Percentiles rank a stretch among this genome's conserved stretches.
Conservation (phyloP, 2,113 vertebrate species). For the Sorex araneus region DNA sequence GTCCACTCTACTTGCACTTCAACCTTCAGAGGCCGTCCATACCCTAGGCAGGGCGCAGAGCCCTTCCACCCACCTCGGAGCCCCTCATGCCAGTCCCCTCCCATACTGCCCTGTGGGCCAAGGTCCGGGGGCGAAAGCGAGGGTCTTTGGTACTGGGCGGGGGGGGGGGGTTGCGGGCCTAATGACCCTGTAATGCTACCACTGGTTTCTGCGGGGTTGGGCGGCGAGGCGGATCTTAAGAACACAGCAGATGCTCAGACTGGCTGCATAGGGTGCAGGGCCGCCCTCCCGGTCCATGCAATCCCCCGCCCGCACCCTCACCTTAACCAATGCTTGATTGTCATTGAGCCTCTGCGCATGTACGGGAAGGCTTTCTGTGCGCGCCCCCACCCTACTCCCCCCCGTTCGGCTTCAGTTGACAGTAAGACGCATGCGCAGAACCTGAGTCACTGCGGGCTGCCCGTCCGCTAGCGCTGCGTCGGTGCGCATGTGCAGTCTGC, state of each 20-base stretch:
- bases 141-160: constrained; percentile 2
- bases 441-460: neutral
- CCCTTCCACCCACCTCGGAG: neutral
- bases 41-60: neutral
- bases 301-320: constrained; percentile 77
- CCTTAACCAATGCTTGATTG: constrained; percentile 81
- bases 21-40: neutral
- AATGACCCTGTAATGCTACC: neutral
- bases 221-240: neutral
- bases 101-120: neutral
- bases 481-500: constrained; percentile 1
- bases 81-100: neutral
- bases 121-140: neutral
- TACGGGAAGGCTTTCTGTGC: constrained; percentile 17
- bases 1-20: neutral
- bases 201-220: constrained; percentile 35
- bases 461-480: rapidly evolving
- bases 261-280: constrained; percentile 25
- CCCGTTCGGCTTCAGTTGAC: constrained; percentile 38
- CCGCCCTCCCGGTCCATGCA: constrained; percentile 72
- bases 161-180: constrained; percentile 7
- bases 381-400: neutral
- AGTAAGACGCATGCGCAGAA: constrained; percentile 70
- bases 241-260: neutral
- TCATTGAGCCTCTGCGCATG: constrained; percentile 85